Evolutionary conservation across 2,113 vertebrate genomes (phyloP).

Genomic region (Chaetorhynchus papuensis): DNA sequence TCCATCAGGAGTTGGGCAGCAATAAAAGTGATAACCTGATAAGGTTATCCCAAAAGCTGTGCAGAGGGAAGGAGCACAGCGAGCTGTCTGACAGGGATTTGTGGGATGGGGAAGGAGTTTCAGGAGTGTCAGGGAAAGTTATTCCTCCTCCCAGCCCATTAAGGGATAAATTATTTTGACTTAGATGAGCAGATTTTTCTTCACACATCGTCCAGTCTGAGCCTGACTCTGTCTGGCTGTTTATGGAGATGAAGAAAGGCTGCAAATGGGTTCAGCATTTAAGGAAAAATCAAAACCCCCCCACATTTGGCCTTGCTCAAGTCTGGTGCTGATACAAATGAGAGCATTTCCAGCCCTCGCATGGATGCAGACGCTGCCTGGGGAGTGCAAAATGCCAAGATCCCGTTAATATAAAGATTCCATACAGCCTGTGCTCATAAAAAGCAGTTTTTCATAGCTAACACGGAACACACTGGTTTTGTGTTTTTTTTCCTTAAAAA

Average conservation of each 20-base stretch:
- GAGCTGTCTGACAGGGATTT: neutral
- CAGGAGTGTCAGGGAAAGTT: neutral
- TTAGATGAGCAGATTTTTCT: neutral
- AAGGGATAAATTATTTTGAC: neutral
- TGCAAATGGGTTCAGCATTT: neutral
- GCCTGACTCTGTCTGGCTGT: neutral
- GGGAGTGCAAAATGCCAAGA: conserved; percentile 33
- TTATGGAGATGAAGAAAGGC: neutral
- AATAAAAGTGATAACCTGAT: neutral
- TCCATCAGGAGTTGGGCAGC: neutral
- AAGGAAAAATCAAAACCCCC: neutral
- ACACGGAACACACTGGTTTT: neutral
- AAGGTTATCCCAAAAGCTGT: neutral
- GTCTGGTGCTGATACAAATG: neutral
- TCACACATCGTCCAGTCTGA: neutral
- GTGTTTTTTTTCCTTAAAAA: neutral
- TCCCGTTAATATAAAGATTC: neutral
- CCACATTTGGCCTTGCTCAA: neutral
- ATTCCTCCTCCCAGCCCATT: neutral
- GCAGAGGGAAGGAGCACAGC: neutral
- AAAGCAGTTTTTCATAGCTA: neutral
- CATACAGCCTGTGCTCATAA: neutral
- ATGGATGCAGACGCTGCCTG: neutral
- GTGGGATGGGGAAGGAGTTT: neutral
- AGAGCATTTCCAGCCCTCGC: neutral